Evolutionary conservation across 2,797 vertebrate species (phyloP).

Genomic region (Hipposideros larvatus): DNA sequence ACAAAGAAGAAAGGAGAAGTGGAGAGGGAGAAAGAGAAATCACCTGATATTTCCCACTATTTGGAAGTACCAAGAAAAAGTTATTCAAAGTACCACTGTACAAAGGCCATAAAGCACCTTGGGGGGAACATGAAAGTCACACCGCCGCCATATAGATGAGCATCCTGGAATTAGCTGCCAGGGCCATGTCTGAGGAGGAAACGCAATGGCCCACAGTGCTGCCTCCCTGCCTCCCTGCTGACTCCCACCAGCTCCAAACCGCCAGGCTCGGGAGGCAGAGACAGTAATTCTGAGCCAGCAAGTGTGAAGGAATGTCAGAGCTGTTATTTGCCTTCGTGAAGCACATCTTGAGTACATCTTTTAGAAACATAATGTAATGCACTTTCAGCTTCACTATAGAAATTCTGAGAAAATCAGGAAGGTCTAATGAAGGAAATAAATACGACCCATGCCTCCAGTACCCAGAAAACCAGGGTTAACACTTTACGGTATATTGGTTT

Average conservation of each 20-base stretch:
- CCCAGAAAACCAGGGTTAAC: background rate
- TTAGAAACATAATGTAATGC: conserved; percentile 69
- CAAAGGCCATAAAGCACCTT: conserved; percentile 84
- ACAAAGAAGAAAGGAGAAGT: background rate
- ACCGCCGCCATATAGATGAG: conserved; percentile 75
- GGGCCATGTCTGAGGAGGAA: conserved; percentile 73
- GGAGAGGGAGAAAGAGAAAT: conserved; percentile 71
- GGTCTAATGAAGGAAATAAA: conserved; percentile 59
- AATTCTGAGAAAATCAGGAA: conserved; percentile 52
- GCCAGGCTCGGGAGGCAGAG: conserved; percentile 48
- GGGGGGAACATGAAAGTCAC: conserved; percentile 77
- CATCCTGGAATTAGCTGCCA: conserved; percentile 79
- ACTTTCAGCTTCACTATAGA: conserved; percentile 60
- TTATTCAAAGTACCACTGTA: conserved; percentile 83
- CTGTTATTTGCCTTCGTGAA: conserved; percentile 69
- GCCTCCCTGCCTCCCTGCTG: background rate
- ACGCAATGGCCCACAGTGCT: conserved; percentile 68
- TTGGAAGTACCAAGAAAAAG: conserved; percentile 80
- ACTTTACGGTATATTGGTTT: background rate
- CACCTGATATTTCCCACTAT: conserved; percentile 78
- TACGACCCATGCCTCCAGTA: background rate
- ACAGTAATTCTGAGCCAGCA: conserved; percentile 71
- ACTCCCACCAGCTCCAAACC: background rate
- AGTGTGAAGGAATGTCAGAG: conserved; percentile 70
- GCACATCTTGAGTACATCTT: conserved; percentile 68